Conservation (phyloP, 2,113 vertebrate species). For the Sinocyclocheilus anshuiensis region DNA sequence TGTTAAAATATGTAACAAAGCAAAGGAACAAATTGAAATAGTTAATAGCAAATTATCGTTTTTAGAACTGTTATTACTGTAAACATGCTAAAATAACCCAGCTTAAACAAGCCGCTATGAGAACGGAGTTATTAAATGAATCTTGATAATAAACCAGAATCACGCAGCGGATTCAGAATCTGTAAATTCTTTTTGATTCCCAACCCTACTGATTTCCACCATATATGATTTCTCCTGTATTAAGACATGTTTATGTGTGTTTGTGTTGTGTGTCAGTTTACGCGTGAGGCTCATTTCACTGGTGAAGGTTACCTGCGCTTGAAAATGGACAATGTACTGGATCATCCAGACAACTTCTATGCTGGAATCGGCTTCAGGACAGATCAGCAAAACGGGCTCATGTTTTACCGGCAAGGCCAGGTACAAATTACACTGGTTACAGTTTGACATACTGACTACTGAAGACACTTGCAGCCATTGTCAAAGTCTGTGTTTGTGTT, state of each 20-base stretch:
- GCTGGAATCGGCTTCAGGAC: constrained; percentile 88
- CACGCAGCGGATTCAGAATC: too few relatives aligned
- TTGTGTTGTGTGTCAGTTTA: constrained; percentile 71
- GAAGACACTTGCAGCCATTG: too few relatives aligned
- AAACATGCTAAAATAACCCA: too few relatives aligned
- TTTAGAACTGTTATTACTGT: too few relatives aligned
- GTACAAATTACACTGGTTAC: constrained; percentile 63
- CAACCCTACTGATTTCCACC: not conserved
- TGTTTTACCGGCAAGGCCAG: constrained; percentile 79
- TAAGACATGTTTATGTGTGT: not conserved
- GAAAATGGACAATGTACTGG: constrained; percentile 59
- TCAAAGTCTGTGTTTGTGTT: too few relatives aligned
- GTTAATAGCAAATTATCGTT: too few relatives aligned
- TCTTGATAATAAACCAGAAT: too few relatives aligned
- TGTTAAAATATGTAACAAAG: too few relatives aligned
- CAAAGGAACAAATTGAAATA: not conserved
- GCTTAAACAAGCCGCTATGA: too few relatives aligned
- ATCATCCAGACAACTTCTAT: constrained; percentile 71
- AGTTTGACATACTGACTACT: too few relatives aligned
- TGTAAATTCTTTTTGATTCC: not conserved
- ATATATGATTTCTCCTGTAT: not conserved
- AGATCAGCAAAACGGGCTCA: constrained; percentile 74
- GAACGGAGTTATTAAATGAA: too few relatives aligned
- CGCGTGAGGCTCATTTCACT: constrained; percentile 79
- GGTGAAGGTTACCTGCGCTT: constrained; percentile 84